These are phyloP conservation scores for Stegodyphus dumicola DNA, from an alignment of 1,140 invertebrate genomes.

Conservation along the genomic window DNA sequence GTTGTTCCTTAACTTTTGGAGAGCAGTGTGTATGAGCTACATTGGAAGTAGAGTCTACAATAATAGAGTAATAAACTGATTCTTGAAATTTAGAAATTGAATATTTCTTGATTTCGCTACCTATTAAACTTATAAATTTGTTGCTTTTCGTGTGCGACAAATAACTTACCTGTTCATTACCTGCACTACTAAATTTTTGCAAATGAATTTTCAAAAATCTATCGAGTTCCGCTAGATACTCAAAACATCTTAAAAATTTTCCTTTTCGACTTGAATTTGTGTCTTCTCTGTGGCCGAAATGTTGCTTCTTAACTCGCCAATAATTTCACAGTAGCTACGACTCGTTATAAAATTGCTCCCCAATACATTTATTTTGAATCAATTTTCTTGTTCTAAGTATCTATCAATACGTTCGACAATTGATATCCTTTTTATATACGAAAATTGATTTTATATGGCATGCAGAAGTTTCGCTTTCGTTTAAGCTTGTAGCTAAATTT, in stretches of 20 bases:
- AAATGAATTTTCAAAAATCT: constrained; percentile 33
- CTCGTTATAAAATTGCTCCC: not conserved
- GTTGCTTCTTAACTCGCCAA: no score
- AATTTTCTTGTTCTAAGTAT: not conserved
- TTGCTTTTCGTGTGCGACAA: constrained; percentile 50
- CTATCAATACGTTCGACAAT: not conserved
- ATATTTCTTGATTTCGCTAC: no score
- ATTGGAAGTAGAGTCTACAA: no score
- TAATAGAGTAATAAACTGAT: no score
- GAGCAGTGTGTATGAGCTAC: no score
- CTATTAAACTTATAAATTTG: constrained; percentile 54
- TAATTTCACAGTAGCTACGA: constrained; percentile 4
- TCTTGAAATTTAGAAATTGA: no score
- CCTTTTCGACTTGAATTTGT: constrained; percentile 4
- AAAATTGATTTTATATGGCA: not conserved
- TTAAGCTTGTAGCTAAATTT: not conserved
- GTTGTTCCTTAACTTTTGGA: no score
- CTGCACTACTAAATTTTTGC: constrained; percentile 3
- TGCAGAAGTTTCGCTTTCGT: not conserved
- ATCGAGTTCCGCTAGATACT: constrained; percentile 56
- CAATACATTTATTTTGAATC: not conserved
- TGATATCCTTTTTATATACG: not conserved
- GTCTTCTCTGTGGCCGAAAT: not conserved
- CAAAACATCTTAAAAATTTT: constrained; percentile 22
- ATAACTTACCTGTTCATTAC: constrained; percentile 14